Conservation (phyloP, 1,140 invertebrate species). For the Penaeus indicus region DNA sequence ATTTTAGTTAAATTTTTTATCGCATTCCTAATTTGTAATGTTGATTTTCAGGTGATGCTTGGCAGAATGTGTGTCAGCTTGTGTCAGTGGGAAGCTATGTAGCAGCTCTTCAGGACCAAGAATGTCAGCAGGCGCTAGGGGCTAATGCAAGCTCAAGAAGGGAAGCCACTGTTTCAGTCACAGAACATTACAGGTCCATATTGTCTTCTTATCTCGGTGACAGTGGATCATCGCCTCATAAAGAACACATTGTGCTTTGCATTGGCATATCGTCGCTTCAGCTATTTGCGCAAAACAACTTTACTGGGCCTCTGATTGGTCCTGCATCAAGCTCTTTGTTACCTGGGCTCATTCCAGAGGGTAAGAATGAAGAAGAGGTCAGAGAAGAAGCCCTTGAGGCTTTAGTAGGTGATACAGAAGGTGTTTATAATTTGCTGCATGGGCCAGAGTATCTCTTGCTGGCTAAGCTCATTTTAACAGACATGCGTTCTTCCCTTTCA, state of each 20-base stretch:
- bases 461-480: slow-evolving; percentile 66
- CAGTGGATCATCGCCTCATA: slow-evolving; percentile 8
- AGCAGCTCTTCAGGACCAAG: slow-evolving; percentile 38
- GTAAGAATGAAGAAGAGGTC: neutral
- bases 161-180: neutral
- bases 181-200: slow-evolving; percentile 33
- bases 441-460: slow-evolving; percentile 56
- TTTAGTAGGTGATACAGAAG: slow-evolving; percentile 61
- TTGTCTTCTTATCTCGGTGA: slow-evolving; percentile 16
- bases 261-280: slow-evolving; percentile 77
- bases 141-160: neutral
- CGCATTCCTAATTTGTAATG: neutral
- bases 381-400: slow-evolving; percentile 54
- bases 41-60: slow-evolving; percentile 21
- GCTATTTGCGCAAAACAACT: slow-evolving; percentile 85
- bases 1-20: neutral
- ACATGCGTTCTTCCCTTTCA: slow-evolving; percentile 69
- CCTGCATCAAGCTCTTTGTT: slow-evolving; percentile 58
- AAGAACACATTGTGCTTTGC: slow-evolving; percentile 69
- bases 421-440: slow-evolving; percentile 61
- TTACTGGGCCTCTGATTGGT: slow-evolving; percentile 78
- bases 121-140: slow-evolving; percentile 50
- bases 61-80: slow-evolving; percentile 26
- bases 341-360: slow-evolving; percentile 37
- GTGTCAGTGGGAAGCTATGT: slow-evolving; percentile 60